Percentiles rank a stretch among this genome's conserved stretches.
phyloP scores from a whole-genome alignment of 2,113 vertebrate species.

The Chloebia gouldiae region DNA sequence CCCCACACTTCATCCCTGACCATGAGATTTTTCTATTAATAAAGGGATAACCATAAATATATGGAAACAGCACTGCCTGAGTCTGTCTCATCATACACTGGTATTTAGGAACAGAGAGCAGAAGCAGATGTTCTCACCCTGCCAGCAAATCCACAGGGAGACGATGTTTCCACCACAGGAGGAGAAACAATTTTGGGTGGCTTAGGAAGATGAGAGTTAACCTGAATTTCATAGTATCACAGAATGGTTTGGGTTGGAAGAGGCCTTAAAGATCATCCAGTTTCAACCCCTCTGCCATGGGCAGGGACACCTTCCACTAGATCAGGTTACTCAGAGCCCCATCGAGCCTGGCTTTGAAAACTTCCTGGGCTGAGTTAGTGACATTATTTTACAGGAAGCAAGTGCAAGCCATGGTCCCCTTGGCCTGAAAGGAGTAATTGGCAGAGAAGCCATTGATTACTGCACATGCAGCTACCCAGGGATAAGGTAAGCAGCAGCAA shows the following conservation, averaged over 20 bases:
- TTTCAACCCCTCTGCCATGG: background rate
- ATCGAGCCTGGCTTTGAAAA: background rate
- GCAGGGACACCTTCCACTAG: background rate
- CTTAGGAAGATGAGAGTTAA: background rate
- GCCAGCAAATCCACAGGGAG: background rate
- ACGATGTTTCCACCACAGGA: background rate
- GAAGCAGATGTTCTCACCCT: background rate
- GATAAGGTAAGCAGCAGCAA: background rate
- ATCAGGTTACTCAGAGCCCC: background rate
- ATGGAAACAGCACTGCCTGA: background rate
- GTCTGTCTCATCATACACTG: background rate
- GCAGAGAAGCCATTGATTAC: background rate
- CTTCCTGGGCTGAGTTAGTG: background rate
- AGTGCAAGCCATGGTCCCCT: rapidly evolving
- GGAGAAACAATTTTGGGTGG: background rate
- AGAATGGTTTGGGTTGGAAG: background rate
- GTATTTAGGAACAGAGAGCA: background rate
- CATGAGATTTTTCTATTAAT: background rate
- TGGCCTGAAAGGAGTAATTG: background rate
- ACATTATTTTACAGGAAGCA: background rate
- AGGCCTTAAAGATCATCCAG: background rate
- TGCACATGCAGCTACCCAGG: background rate
- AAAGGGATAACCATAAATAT: background rate
- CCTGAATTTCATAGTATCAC: background rate
- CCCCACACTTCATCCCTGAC: background rate